Evolutionary conservation across 2,113 vertebrate genomes (phyloP), one percentile per base, ranked within the genome.

Genomic region (Rhagologus leucostigma): DNA sequence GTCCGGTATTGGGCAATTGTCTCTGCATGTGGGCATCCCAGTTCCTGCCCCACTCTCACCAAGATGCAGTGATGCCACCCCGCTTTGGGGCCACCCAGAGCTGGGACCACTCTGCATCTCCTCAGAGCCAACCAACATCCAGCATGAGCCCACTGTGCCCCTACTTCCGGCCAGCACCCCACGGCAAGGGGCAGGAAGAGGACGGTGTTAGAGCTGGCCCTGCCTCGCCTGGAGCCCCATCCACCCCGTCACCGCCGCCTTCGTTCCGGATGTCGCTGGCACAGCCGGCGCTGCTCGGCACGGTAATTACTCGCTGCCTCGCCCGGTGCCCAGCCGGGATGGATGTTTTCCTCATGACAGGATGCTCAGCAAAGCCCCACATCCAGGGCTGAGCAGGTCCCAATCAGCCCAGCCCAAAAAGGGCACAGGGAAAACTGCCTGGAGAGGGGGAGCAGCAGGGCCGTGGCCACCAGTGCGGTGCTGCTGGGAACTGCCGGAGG

Each of bases 321-420:
- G 2, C 90, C 95, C 12, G 53, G 55, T 86, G 63, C 91, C 91
- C 80, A 2, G 88, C 68, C 3, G 0, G 81, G 55, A 93, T 21
- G 90, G 92, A 95, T 96, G 94, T 92, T 97, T 97, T 93, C 79
- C 79, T 35, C 95, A 78, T 95, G 94, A 97, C 90, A 65, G 83
- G 96, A 90, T 80, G 86, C 88, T 88, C 88, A 2, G 62, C 33
- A 26, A 14, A 71, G 93, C 26, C 63, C 59, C 33, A 41, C 4
- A 7, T 63, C 83, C 0, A 10, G 50, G 23, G 17, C 47, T 2
- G 1, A 87, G 71, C 81, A 35, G 49, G 9, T 29, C 21, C 41
- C 8, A 2, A 44, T 6, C 63, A 50, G n/a, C 52, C 49, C 69
- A 79, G 35, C 59, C 59, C 6, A 0, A 26, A 79, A 71, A 70